These are phyloP conservation scores for Centruroides sculpturatus DNA, from an alignment of 1,140 invertebrate genomes.

Conservation along the genomic window DNA sequence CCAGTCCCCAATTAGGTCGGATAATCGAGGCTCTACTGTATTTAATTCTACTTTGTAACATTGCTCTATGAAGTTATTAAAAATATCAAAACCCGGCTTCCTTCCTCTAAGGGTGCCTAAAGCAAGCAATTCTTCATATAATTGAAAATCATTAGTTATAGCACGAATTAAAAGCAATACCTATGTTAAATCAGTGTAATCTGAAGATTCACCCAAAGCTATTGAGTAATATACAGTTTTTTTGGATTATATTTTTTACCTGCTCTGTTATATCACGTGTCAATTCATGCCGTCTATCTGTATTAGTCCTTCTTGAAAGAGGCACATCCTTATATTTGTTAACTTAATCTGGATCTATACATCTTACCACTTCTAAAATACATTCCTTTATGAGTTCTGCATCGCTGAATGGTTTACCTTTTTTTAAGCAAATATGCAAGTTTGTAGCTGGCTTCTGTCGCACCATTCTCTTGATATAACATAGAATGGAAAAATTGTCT, in stretches of 20 bases:
- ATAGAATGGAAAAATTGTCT: no score
- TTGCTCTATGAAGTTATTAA: not conserved
- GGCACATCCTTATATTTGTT: not conserved
- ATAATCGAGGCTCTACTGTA: no score
- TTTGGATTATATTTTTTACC: no score
- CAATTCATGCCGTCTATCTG: not conserved
- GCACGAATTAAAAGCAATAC: not conserved
- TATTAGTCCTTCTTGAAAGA: not conserved
- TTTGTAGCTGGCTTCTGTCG: slow-evolving; percentile 8
- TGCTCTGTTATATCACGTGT: no score
- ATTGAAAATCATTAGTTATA: no score
- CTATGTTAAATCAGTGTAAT: not conserved
- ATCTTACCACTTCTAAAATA: not conserved
- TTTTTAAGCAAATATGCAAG: slow-evolving; percentile 1
- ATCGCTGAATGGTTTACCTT: not conserved
- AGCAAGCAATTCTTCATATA: no score
- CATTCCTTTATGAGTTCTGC: not conserved
- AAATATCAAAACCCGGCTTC: no score
- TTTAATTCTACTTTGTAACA: not conserved
- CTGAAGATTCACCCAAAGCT: not conserved
- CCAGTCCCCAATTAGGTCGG: no score
- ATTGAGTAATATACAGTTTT: not conserved
- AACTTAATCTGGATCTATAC: not conserved
- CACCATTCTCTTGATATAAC: not conserved
- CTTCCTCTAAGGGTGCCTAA: no score